Percentiles rank a stretch among this genome's conserved stretches.
Conservation (phyloP, 1,140 invertebrate species). For the Aphaenogaster rudis region DNA sequence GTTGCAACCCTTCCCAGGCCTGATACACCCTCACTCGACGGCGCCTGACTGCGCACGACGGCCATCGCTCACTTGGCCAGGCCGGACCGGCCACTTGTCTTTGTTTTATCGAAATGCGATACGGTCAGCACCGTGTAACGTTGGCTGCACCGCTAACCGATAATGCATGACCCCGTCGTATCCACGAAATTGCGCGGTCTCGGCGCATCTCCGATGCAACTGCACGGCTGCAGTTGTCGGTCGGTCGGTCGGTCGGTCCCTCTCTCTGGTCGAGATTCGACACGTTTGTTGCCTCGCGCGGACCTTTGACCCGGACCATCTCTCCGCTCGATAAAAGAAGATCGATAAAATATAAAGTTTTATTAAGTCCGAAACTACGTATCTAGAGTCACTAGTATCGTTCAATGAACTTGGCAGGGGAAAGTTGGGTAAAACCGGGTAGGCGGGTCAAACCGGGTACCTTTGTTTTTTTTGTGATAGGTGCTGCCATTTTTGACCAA, state of each 20-base stretch:
- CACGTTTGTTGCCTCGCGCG: conserved; percentile 4
- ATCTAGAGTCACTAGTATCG: neutral
- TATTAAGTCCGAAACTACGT: neutral
- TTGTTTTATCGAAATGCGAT: conserved; percentile 75
- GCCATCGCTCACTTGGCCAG: conserved; percentile 76
- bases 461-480: too few species aligned
- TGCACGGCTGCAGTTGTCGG: conserved; percentile 46
- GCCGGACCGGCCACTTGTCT: conserved; percentile 70
- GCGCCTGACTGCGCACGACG: conserved; percentile 77
- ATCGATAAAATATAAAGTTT: conserved; percentile 1
- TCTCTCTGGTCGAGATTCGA: neutral
- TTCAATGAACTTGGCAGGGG: neutral
- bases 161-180: conserved; percentile 59
- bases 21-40: conserved; percentile 48
- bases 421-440: neutral
- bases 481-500: too few species aligned
- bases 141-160: conserved; percentile 61
- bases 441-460: too few species aligned
- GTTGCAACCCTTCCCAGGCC: conserved; percentile 7
- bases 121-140: conserved; percentile 65
- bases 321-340: neutral
- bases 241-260: neutral
- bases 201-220: conserved; percentile 59
- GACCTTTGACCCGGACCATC: conserved; percentile 6
- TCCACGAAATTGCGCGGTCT: conserved; percentile 64